These are phyloP conservation scores for Lepidotrigona ventralis DNA, from an alignment of 1,140 invertebrate genomes.

Conservation along the genomic window DNA sequence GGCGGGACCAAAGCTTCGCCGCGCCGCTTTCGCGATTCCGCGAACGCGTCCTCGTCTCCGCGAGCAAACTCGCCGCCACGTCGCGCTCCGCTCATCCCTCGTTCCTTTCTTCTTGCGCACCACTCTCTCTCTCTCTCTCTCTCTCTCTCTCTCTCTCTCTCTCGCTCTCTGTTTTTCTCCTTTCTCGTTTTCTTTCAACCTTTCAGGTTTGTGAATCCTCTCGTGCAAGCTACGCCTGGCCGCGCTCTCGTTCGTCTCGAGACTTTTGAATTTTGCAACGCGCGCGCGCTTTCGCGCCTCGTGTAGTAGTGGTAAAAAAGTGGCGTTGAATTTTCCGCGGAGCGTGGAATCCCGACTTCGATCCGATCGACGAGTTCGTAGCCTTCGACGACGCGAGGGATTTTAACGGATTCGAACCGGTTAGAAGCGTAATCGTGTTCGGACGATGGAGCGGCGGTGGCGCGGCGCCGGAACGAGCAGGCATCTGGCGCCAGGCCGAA, in stretches of 20 bases:
- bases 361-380: background rate
- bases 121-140: background rate
- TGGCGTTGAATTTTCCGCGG: background rate
- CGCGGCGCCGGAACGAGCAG: slow-evolving; percentile 63
- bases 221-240: no score
- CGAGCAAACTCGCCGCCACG: no score
- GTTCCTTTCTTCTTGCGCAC: background rate
- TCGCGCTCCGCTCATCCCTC: background rate
- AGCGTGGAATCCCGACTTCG: no score
- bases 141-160: background rate
- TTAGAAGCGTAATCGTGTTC: slow-evolving; percentile 62
- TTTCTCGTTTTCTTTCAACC: no score
- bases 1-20: slow-evolving; percentile 74
- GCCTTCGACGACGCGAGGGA: background rate
- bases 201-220: no score
- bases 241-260: background rate
- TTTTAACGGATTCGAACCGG: slow-evolving; percentile 55
- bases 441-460: slow-evolving; percentile 20
- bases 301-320: no score
- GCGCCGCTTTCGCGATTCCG: slow-evolving; percentile 30
- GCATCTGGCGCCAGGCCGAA: slow-evolving; percentile 67
- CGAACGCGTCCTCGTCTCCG: background rate
- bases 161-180: rapidly evolving
- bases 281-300: no score
- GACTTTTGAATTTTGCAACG: background rate